phyloP scores from a whole-genome alignment of 1,140 invertebrate species.

The Calycopis cecrops region DNA sequence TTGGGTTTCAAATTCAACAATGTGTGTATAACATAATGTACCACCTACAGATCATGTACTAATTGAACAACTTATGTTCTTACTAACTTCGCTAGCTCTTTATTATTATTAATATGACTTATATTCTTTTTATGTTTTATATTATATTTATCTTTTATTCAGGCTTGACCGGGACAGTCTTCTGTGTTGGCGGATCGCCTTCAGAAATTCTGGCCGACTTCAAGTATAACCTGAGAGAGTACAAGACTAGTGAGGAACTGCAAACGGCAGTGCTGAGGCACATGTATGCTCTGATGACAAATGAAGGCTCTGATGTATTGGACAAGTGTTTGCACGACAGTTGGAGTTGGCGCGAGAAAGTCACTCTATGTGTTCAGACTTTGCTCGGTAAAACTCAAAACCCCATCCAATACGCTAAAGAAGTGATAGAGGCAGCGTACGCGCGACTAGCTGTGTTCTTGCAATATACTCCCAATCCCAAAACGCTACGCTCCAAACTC shows the following conservation, averaged over 20 bases:
- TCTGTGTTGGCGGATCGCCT: conserved; percentile 35
- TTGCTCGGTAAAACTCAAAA: conserved; percentile 27
- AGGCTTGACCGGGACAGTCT: conserved; percentile 42
- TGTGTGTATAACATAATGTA: too few relatives aligned
- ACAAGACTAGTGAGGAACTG: conserved; percentile 29
- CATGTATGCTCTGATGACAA: conserved; percentile 29
- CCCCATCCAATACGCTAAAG: conserved; percentile 33
- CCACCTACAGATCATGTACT: too few relatives aligned
- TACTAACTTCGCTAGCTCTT: too few relatives aligned
- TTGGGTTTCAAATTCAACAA: too few relatives aligned
- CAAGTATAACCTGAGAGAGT: conserved; percentile 23
- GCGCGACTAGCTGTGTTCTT: conserved; percentile 17
- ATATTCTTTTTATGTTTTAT: too few relatives aligned
- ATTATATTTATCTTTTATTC: conserved; percentile 2
- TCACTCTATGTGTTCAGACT: conserved; percentile 21
- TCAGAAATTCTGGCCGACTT: conserved; percentile 27
- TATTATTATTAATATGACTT: too few relatives aligned
- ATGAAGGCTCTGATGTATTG: conserved; percentile 7
- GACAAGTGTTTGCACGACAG: conserved; percentile 12
- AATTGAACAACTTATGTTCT: too few relatives aligned
- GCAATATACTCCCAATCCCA: conserved; percentile 13
- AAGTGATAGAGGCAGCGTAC: conserved; percentile 29
- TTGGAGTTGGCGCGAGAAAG: conserved; percentile 30
- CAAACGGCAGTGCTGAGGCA: conserved; percentile 30
- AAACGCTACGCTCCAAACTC: conserved; percentile 21